These are phyloP conservation scores for Rhyzopertha dominica DNA, from an alignment of 1,140 invertebrate species.

Conservation along the genomic window DNA sequence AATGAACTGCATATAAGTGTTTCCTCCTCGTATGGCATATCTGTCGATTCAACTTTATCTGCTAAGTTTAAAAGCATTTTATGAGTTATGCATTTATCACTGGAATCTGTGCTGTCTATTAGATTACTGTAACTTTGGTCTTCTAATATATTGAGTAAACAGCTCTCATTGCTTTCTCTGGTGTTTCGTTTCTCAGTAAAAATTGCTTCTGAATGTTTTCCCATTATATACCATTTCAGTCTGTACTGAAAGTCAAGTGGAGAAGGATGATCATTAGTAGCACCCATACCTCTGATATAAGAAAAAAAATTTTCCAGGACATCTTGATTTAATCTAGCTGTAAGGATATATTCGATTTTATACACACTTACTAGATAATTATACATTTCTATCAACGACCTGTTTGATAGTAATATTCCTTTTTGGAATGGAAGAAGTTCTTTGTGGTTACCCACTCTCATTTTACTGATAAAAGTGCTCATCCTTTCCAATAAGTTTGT, in stretches of 20 bases:
- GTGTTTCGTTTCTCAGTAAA: conserved; percentile 23
- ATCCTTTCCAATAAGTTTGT: conserved; percentile 8
- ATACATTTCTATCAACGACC: too few relatives aligned
- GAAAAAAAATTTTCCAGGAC: conserved; percentile 31
- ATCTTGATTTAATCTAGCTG: conserved; percentile 26
- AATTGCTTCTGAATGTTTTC: conserved; percentile 24
- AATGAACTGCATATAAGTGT: too few relatives aligned
- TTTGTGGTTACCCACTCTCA: conserved; percentile 15
- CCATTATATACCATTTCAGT: conserved; percentile 25
- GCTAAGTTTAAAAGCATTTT: too few relatives aligned
- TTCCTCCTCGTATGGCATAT: too few relatives aligned
- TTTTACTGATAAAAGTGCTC: not conserved
- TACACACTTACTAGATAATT: too few relatives aligned
- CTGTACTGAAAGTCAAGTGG: conserved; percentile 22
- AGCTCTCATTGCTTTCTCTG: conserved; percentile 6
- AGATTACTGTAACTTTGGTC: too few relatives aligned
- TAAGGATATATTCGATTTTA: conserved; percentile 24
- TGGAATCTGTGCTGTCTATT: too few relatives aligned
- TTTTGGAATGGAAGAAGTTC: conserved; percentile 12
- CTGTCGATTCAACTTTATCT: too few relatives aligned
- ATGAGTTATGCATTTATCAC: too few relatives aligned
- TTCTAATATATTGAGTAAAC: not conserved
- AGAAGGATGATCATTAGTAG: conserved; percentile 26
- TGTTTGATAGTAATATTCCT: too few relatives aligned
- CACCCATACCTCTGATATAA: conserved; percentile 30